These are phyloP conservation scores for Prochilodus magdalenae DNA, from an alignment of 2,113 vertebrate species.

Conservation along the genomic window DNA sequence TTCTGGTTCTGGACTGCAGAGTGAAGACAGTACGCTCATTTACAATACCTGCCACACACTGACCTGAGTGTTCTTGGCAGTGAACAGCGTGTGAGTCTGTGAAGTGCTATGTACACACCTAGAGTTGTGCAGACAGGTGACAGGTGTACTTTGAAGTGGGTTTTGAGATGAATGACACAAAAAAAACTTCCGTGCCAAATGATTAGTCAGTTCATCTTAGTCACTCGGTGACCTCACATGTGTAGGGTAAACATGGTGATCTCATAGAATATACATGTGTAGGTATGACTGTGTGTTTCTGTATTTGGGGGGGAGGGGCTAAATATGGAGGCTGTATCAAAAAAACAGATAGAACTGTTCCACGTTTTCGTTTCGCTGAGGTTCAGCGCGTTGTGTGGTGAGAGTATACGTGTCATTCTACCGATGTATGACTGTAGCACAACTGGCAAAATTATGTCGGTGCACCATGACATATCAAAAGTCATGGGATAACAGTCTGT, in stretches of 20 bases:
- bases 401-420: no score
- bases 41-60: background rate
- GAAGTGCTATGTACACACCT: background rate
- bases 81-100: background rate
- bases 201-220: conserved; percentile 19
- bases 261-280: background rate
- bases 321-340: no score
- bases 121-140: conserved; percentile 5
- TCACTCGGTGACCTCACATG: conserved; percentile 28
- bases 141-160: background rate
- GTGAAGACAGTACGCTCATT: background rate
- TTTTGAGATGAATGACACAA: background rate
- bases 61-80: background rate
- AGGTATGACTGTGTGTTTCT: background rate
- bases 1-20: background rate
- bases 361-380: no score
- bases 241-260: conserved; percentile 10
- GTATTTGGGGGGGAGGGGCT: no score
- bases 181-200: background rate
- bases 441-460: no score
- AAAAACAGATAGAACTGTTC: no score
- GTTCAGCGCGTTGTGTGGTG: no score
- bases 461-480: no score
- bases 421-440: no score
- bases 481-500: no score